Evolutionary conservation across 2,797 vertebrate species (phyloP).

Genomic region (Poliocrania exsul): DNA sequence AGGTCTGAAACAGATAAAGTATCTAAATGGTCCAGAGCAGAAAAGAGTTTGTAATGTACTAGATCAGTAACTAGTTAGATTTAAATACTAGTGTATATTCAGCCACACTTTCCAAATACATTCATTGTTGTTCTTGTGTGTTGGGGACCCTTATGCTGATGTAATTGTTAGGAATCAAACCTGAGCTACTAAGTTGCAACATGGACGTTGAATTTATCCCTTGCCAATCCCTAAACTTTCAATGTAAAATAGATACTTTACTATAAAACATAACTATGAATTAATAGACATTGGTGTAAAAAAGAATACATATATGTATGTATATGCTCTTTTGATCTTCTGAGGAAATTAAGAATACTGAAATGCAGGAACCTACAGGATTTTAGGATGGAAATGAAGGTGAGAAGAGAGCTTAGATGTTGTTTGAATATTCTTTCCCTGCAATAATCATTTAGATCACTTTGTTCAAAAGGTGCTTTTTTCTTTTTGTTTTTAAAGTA

Average conservation of each 20-base stretch:
- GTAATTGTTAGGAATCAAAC: not conserved
- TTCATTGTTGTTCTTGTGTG: accelerated
- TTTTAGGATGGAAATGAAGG: not conserved
- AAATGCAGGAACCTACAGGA: not conserved
- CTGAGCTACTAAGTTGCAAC: not conserved
- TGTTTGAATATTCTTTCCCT: not conserved
- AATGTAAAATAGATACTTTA: not conserved
- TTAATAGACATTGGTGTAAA: not conserved
- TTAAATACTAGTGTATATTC: not conserved
- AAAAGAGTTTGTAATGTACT: not conserved
- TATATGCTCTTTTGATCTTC: not conserved
- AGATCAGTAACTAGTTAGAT: not conserved
- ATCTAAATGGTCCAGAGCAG: not conserved
- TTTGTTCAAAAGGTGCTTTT: not conserved
- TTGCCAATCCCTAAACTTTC: not conserved
- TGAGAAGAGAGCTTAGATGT: not conserved
- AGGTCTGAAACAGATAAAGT: not conserved
- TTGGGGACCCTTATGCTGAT: not conserved
- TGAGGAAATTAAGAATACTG: not conserved
- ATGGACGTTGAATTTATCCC: not conserved
- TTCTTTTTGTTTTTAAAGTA: not conserved
- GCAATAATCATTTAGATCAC: not conserved
- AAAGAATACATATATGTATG: not conserved
- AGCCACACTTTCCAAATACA: not conserved
- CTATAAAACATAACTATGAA: not conserved